phyloP scores from a whole-genome alignment of 2,888 invertebrate genomes.

The Chaitophorus viminalis region DNA sequence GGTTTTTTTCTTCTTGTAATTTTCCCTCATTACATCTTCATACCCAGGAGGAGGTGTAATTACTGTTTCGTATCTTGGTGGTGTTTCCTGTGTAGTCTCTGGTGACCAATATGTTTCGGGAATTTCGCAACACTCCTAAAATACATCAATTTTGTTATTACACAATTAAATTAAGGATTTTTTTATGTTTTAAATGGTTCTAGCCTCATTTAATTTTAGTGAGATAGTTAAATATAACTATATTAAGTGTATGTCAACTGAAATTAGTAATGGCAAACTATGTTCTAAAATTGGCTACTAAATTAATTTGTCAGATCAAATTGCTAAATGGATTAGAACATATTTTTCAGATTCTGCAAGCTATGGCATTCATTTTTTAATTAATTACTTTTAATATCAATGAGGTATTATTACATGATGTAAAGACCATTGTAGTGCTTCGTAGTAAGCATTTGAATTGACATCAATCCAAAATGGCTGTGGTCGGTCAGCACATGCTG shows the following conservation, averaged over 20 bases:
- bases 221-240: too few species aligned
- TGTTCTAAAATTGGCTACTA: too few species aligned
- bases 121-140: slow-evolving; percentile 54
- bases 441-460: slow-evolving; percentile 62
- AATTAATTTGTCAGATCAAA: background rate
- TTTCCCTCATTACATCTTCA: slow-evolving; percentile 62
- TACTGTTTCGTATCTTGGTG: slow-evolving; percentile 63
- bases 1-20: slow-evolving; percentile 58
- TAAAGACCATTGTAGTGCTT: slow-evolving; percentile 56
- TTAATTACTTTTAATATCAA: background rate
- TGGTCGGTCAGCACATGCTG: slow-evolving; percentile 40
- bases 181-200: too few species aligned
- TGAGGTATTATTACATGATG: slow-evolving; percentile 30
- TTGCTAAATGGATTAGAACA: background rate
- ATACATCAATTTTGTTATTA: background rate
- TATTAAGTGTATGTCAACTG: too few species aligned
- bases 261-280: too few species aligned
- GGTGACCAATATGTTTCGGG: slow-evolving; percentile 40
- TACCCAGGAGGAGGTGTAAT: slow-evolving; percentile 63
- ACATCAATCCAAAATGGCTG: slow-evolving; percentile 63
- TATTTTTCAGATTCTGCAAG: background rate
- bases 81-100: slow-evolving; percentile 42
- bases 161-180: too few species aligned
- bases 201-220: too few species aligned
- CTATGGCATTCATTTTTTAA: background rate